Evolutionary conservation across 2,113 vertebrate genomes (phyloP).

Genomic region (Rhabdornis inornatus): DNA sequence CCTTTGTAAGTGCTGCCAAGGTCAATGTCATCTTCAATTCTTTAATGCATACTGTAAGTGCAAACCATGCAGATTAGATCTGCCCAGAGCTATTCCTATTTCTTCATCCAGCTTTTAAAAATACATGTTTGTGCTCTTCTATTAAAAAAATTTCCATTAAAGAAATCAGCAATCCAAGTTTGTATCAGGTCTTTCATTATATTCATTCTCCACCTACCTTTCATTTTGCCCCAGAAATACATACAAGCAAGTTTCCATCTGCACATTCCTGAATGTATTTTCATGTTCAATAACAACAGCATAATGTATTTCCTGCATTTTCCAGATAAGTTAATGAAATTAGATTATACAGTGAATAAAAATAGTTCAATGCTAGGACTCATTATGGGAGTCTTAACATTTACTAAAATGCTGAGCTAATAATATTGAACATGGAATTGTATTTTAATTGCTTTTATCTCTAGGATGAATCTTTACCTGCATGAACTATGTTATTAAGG

Average conservation of each 20-base stretch:
- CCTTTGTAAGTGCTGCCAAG: conserved; percentile 44
- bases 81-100: conserved; percentile 40
- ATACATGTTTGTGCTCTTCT: neutral
- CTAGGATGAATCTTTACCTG: neutral
- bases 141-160: conserved; percentile 38
- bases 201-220: neutral
- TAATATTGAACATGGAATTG: neutral
- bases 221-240: neutral
- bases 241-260: neutral
- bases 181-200: neutral
- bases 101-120: conserved; percentile 46
- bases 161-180: neutral
- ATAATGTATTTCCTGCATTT: conserved; percentile 14
- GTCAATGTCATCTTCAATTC: conserved; percentile 41
- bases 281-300: neutral
- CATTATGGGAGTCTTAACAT: neutral
- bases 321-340: conserved; percentile 1
- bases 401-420: conserved; percentile 9
- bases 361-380: neutral
- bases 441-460: conserved; percentile 5
- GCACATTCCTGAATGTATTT: neutral
- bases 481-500: neutral
- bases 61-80: conserved; percentile 37
- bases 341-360: conserved; percentile 5
- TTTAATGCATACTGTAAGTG: conserved; percentile 31